These are phyloP conservation scores for Phthorimaea operculella DNA, from an alignment of 1,140 invertebrate genomes.

Conservation along the genomic window DNA sequence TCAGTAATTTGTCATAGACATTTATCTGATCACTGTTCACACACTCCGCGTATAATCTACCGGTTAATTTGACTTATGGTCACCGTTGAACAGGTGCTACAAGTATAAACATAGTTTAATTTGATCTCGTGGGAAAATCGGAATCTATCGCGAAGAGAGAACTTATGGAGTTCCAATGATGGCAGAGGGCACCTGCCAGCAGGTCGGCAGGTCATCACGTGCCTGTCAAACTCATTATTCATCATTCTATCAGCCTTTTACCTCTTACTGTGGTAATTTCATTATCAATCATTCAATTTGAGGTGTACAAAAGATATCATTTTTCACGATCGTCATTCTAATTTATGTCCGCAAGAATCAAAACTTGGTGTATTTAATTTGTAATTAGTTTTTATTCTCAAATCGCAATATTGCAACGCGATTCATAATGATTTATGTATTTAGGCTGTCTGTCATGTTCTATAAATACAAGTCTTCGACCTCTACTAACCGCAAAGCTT, in stretches of 20 bases:
- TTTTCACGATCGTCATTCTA: neutral
- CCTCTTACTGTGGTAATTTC: neutral
- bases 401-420: too few species aligned
- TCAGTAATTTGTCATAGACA: neutral
- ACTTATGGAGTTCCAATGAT: constrained; percentile 18
- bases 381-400: too few species aligned
- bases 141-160: constrained; percentile 9
- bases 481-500: neutral
- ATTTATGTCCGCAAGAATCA: too few species aligned
- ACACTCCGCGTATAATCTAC: constrained; percentile 9
- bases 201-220: constrained; percentile 13
- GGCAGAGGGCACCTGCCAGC: constrained; percentile 3
- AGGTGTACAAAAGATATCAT: neutral
- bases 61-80: constrained; percentile 2
- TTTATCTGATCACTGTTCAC: constrained; percentile 1
- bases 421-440: too few species aligned
- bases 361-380: too few species aligned
- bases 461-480: neutral
- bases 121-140: neutral
- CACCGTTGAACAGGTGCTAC: neutral
- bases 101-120: neutral
- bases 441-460: neutral
- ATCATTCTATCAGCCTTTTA: constrained; percentile 6
- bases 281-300: neutral
- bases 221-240: constrained; percentile 21